Percentiles rank a stretch among this genome's conserved stretches.
These are phyloP conservation scores for Carcina quercana DNA, from an alignment of 2,888 invertebrate species.

Conservation along the genomic window DNA sequence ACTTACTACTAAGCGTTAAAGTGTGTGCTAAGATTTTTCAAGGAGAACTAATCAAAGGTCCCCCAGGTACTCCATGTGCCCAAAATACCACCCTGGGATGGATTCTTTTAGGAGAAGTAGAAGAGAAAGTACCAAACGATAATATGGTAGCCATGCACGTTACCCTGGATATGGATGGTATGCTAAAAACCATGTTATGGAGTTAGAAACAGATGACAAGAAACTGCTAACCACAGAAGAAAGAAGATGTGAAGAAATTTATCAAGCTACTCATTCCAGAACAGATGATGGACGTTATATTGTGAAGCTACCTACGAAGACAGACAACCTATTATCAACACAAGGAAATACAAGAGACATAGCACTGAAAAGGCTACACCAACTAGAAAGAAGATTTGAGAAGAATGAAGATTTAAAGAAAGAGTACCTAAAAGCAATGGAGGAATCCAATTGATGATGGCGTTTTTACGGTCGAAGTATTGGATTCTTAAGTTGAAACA, in stretches of 20 bases:
- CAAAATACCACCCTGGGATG: conserved; percentile 18
- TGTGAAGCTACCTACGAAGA: conserved; percentile 1
- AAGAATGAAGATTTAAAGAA: neutral
- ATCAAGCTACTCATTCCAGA: neutral
- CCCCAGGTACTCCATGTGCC: conserved; percentile 18
- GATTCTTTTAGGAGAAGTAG: conserved; percentile 17
- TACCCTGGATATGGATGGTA: neutral
- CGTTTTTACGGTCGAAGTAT: conserved; percentile 19
- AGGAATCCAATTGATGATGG: conserved; percentile 19
- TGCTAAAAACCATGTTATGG: neutral
- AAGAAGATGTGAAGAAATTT: neutral
- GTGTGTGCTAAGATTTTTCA: conserved; percentile 16
- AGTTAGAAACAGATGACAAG: neutral
- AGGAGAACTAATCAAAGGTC: conserved; percentile 15
- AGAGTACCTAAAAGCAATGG: conserved; percentile 9
- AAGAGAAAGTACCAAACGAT: neutral
- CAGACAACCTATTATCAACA: neutral
- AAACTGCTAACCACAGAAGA: neutral
- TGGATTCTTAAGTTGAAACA: conserved; percentile 21
- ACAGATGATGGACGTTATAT: neutral
- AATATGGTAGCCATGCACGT: neutral
- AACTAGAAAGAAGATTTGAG: neutral
- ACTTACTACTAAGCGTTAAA: conserved; percentile 20
- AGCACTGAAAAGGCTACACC: neutral
- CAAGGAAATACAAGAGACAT: neutral